A percentile compares a stretch with the other conserved stretches of the same genome.
phyloP scores from a whole-genome alignment of 2,888 invertebrate genomes.

The Tetrapedia diversipes region DNA sequence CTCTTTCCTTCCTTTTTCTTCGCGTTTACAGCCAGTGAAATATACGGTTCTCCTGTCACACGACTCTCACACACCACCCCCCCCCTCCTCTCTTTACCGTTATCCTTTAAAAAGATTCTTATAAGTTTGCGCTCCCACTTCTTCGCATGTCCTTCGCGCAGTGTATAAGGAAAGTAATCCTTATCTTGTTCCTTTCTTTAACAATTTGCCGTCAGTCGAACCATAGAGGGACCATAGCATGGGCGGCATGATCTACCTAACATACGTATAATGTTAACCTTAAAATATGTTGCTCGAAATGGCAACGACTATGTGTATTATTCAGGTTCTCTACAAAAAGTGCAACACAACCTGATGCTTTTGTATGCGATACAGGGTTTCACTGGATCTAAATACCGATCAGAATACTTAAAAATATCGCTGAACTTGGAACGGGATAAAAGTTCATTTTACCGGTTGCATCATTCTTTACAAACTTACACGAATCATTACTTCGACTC shows the following conservation, averaged over 20 bases:
- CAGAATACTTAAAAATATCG: constrained; percentile 11
- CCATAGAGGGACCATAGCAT: constrained; percentile 50
- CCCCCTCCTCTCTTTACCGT: background rate
- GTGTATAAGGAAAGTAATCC: constrained; percentile 44
- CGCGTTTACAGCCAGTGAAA: constrained; percentile 33
- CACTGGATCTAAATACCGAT: background rate
- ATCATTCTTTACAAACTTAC: too few species aligned
- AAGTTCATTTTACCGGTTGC: too few species aligned
- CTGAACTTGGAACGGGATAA: too few species aligned
- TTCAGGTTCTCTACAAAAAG: constrained; percentile 28
- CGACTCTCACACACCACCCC: constrained; percentile 26
- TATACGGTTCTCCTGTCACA: constrained; percentile 21
- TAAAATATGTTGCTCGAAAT: constrained; percentile 52
- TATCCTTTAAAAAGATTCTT: constrained; percentile 40
- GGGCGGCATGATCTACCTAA: constrained; percentile 66
- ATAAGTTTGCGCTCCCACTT: constrained; percentile 57
- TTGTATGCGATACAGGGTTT: background rate
- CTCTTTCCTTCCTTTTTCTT: constrained; percentile 2
- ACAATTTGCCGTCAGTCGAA: constrained; percentile 64
- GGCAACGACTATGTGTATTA: constrained; percentile 40
- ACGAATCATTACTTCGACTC: background rate
- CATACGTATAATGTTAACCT: constrained; percentile 56
- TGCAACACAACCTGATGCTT: constrained; percentile 40
- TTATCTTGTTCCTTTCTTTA: constrained; percentile 56
- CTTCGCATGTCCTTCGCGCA: constrained; percentile 36